Evolutionary conservation across 2,113 vertebrate genomes (phyloP).

Genomic region (Bagarius yarrelli): DNA sequence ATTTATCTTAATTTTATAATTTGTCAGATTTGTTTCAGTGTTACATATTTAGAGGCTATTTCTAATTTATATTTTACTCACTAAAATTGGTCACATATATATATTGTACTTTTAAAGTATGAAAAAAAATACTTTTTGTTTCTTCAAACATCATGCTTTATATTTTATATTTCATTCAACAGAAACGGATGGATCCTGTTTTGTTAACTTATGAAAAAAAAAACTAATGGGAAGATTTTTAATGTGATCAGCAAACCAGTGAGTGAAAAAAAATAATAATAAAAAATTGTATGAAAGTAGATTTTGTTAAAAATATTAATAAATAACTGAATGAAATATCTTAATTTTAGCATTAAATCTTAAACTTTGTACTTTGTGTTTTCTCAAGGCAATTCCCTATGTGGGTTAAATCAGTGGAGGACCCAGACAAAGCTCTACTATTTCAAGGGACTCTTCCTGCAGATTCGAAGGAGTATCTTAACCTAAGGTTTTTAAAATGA

Average conservation of each 20-base stretch:
- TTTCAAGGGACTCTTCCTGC: slow-evolving; percentile 6
- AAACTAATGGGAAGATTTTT: slow-evolving; percentile 8
- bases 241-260: slow-evolving; percentile 11
- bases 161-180: neutral
- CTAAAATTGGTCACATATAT: neutral
- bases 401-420: neutral
- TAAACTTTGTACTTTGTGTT: neutral
- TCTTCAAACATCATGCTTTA: neutral
- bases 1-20: neutral
- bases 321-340: too few species aligned
- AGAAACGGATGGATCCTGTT: slow-evolving; percentile 3
- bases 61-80: neutral
- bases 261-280: neutral
- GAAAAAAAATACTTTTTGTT: neutral
- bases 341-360: too few species aligned
- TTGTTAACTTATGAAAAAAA: neutral
- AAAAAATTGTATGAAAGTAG: too few species aligned
- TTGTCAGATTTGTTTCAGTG: neutral
- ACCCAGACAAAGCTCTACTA: slow-evolving; percentile 9
- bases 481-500: too few species aligned
- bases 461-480: neutral
- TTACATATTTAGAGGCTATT: neutral
- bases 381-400: slow-evolving; percentile 24
- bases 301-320: too few species aligned
- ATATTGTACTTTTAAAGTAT: too few species aligned